Base-by-base conservation (phyloP, 2,888 invertebrate genomes). In the Scaptomyza reducta region DNA sequence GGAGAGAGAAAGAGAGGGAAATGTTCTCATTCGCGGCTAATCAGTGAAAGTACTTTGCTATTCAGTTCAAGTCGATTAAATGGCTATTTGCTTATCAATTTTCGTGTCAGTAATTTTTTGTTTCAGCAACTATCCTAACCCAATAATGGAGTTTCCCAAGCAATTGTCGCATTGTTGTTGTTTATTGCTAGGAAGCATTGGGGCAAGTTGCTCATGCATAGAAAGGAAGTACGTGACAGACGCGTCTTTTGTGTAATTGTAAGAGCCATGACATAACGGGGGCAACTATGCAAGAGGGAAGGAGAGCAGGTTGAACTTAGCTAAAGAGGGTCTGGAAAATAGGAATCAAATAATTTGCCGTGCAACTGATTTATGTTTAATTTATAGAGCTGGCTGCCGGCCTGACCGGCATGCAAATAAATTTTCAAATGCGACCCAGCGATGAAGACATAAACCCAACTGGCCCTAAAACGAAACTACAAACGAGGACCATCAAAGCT, bases 351-450 rank as follows among this genome's bases (percentile, higher is more conserved):
- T 82, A 77, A 74, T 79, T 82, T 82, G 85, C 77, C 82, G 79
- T 84, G 70, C 82, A 79, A 66, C 85, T 82, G 82, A 85, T 85
- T 85, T 82, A 85, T 85, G 82, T 74, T 84, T 84, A 81, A 82
- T 82, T 82, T 82, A 85, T 82, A 82, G 85, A 79, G 85, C 77
- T 82, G 70, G 55, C 77, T 68, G 68, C 57, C 75, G 62, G 71
- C 79, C 85, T 82, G 82, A 82, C 77, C 82, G 79, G 82, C 85
- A 82, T 85, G 76, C 82, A 84, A 82, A 82, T 84, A 82, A 77
- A 84, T 84, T 79, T 40, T 54, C 74, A 55, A 75, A 70, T 78
- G 62, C 58, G 67, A 57, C 63, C 74, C 74, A 40, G 41, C 73
- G 53, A 82, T 85, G 77, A 82, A 85, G 85, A 82, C 85, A 85